A percentile compares a stretch with the other conserved stretches of the same genome.
These are phyloP conservation scores for Cosmopolites sordidus DNA, from an alignment of 2,888 invertebrate species.

Conservation along the genomic window DNA sequence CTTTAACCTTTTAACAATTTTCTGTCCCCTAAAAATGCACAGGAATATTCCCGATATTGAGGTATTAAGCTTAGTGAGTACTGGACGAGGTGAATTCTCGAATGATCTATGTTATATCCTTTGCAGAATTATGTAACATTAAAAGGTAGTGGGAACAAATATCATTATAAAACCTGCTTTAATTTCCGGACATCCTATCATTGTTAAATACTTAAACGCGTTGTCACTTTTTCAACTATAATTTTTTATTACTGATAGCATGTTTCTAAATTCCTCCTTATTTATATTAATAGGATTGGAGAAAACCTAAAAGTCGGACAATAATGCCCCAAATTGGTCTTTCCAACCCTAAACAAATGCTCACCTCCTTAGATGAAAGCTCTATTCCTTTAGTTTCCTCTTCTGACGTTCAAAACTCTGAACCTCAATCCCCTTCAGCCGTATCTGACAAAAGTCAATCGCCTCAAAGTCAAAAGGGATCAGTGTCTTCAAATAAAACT, in stretches of 20 bases:
- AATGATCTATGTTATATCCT: no score
- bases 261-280: slow-evolving; percentile 32
- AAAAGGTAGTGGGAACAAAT: no score
- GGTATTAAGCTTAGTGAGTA: no score
- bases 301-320: slow-evolving; percentile 73
- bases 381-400: slow-evolving; percentile 42
- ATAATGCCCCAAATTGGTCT: slow-evolving; percentile 63
- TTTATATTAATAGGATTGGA: slow-evolving; percentile 62
- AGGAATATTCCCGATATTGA: no score
- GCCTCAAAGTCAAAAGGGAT: slow-evolving; percentile 53
- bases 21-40: no score
- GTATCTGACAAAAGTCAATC: slow-evolving; percentile 53
- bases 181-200: no score
- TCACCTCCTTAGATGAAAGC: slow-evolving; percentile 47
- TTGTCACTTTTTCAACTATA: slow-evolving; percentile 7
- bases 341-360: slow-evolving; percentile 54
- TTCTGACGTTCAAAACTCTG: slow-evolving; percentile 45
- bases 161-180: no score
- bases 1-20: no score
- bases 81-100: no score
- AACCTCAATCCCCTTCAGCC: slow-evolving; percentile 49
- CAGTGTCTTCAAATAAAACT: slow-evolving; percentile 51
- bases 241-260: slow-evolving; percentile 19
- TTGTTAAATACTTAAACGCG: background rate
- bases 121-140: no score